Conservation (phyloP, 1,140 invertebrate species). For the Calephelis nemesis region DNA sequence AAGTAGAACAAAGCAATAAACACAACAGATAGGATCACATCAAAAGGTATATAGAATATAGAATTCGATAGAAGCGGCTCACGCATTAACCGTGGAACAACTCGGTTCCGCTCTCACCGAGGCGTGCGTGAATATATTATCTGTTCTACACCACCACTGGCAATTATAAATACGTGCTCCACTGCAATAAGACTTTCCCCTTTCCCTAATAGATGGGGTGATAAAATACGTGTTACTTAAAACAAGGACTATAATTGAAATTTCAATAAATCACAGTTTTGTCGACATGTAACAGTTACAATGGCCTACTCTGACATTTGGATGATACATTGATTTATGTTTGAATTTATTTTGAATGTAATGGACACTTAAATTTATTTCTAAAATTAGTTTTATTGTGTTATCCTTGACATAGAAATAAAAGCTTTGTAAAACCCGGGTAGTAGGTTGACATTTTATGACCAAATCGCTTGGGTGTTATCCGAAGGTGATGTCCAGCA, state of each 20-base stretch:
- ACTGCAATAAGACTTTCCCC: conserved; percentile 57
- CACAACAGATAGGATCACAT: conserved; percentile 19
- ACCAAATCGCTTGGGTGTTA: too few species aligned
- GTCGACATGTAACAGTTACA: conserved; percentile 25
- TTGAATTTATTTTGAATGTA: not conserved
- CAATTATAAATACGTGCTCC: conserved; percentile 62
- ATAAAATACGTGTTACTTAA: conserved; percentile 62
- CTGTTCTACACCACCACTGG: conserved; percentile 43
- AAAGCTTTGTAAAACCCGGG: too few species aligned
- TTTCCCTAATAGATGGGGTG: conserved; percentile 46
- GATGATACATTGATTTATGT: not conserved
- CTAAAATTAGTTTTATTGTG: too few species aligned
- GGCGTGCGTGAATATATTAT: conserved; percentile 72
- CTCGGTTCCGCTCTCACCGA: conserved; percentile 50
- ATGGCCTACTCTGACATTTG: not conserved
- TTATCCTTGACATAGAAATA: too few species aligned
- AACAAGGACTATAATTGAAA: conserved; percentile 62
- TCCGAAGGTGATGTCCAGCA: too few species aligned
- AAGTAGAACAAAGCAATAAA: conserved; percentile 20
- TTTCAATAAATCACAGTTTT: conserved; percentile 57
- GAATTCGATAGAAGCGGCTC: conserved; percentile 27
- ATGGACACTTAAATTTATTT: too few species aligned
- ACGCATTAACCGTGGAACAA: conserved; percentile 47
- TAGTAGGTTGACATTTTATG: too few species aligned
- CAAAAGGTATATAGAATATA: conserved; percentile 17